Evolutionary conservation across 2,797 vertebrate genomes (phyloP).

Genomic region (Petrocephalus schoutedeni): DNA sequence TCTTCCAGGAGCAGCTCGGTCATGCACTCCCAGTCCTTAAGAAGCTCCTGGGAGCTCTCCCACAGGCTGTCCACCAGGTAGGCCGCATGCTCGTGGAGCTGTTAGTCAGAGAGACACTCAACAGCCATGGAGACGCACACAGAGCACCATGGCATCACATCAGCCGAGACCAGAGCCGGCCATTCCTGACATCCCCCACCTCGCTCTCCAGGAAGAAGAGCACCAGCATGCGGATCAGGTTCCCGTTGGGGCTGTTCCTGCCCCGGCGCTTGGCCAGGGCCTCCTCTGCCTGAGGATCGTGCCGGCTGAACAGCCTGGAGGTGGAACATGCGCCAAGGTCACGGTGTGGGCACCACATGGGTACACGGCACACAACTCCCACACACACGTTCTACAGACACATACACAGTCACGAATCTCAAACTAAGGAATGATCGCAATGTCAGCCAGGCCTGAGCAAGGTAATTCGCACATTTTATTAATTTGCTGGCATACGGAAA

Average conservation of each 20-base stretch:
- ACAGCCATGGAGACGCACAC: not conserved
- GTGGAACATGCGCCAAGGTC: not conserved
- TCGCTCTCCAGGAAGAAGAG: slow-evolving; percentile 98
- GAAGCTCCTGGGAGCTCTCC: slow-evolving; percentile 97
- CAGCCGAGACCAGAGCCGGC: not conserved
- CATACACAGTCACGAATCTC: not conserved
- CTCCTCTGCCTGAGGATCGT: slow-evolving; percentile 93
- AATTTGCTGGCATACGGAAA: not conserved
- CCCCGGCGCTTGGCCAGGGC: slow-evolving; percentile 91
- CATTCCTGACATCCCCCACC: slow-evolving; percentile 59
- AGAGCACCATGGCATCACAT: not conserved
- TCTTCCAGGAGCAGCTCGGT: slow-evolving; percentile 93
- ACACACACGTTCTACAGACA: not conserved
- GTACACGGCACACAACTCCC: not conserved
- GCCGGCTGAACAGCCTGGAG: slow-evolving; percentile 83
- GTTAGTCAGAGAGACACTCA: slow-evolving; percentile 44
- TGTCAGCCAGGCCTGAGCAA: not conserved
- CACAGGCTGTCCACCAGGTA: slow-evolving; percentile 97
- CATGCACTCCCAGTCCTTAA: slow-evolving; percentile 99
- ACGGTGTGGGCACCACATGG: not conserved
- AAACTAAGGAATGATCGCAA: not conserved
- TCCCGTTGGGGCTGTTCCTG: slow-evolving; percentile 92
- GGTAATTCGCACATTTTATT: not conserved
- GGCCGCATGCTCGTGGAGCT: slow-evolving; percentile 97
- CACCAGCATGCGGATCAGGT: slow-evolving; percentile 95